Percentiles rank a stretch among this genome's conserved stretches.
Conservation (phyloP, 2,797 vertebrate genomes). For the Aphelocoma californica region DNA sequence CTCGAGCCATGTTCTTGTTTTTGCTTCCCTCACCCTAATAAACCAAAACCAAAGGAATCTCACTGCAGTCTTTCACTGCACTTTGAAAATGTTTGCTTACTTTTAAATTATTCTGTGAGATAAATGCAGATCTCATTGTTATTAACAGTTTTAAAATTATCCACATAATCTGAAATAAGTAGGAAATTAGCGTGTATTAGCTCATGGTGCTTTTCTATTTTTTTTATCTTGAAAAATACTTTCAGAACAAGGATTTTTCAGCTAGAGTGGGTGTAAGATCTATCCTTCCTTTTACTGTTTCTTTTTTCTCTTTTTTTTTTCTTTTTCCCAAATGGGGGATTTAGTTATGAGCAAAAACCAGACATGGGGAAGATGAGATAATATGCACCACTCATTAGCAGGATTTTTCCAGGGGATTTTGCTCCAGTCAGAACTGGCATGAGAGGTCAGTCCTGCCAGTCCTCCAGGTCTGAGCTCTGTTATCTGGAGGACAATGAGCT, state of each 20-base stretch:
- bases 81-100: not conserved
- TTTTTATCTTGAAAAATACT: not conserved
- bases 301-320: accelerated
- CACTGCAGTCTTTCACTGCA: not conserved
- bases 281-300: not conserved
- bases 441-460: constrained; percentile 17
- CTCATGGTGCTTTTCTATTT: not conserved
- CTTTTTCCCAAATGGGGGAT: not conserved
- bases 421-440: not conserved
- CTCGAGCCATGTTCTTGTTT: accelerated
- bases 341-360: not conserved
- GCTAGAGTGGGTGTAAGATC: not conserved
- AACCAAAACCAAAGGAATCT: not conserved
- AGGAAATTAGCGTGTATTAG: not conserved
- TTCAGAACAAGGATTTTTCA: not conserved
- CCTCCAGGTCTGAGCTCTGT: not conserved
- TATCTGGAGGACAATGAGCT: constrained; percentile 39
- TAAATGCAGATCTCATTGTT: not conserved
- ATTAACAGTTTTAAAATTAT: not conserved
- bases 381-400: not conserved
- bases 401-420: not conserved
- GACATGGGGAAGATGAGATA: not conserved
- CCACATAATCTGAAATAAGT: not conserved
- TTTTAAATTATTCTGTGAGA: not conserved
- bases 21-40: not conserved